Percentiles rank a stretch among this genome's conserved stretches.
These are phyloP conservation scores for Leucozona laternaria DNA, from an alignment of 2,888 invertebrate species.

Conservation along the genomic window DNA sequence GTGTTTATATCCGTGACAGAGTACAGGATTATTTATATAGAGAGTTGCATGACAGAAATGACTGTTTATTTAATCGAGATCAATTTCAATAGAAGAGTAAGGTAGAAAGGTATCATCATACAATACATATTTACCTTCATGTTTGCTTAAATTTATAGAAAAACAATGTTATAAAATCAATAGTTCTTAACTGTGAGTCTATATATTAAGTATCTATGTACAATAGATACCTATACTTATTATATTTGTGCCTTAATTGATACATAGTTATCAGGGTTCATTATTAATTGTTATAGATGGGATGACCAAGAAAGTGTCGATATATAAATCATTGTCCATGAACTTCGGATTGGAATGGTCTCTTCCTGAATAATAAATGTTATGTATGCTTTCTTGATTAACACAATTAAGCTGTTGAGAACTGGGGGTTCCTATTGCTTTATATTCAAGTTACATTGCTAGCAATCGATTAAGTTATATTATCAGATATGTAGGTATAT, in stretches of 20 bases:
- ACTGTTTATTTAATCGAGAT: slow-evolving; percentile 24
- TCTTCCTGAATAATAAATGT: slow-evolving; percentile 35
- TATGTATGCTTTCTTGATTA: slow-evolving; percentile 34
- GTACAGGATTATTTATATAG: no score
- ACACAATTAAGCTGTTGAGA: slow-evolving; percentile 26
- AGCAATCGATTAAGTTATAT: background rate
- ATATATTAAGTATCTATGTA: background rate
- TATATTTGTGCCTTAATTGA: slow-evolving; percentile 5
- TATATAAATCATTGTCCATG: slow-evolving; percentile 1
- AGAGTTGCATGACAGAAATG: slow-evolving; percentile 9
- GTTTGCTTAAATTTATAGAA: background rate
- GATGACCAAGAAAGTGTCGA: slow-evolving; percentile 13
- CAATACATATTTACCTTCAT: background rate
- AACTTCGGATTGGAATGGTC: slow-evolving; percentile 20
- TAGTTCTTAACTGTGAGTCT: background rate
- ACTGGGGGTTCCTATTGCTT: background rate
- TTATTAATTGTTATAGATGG: slow-evolving; percentile 26
- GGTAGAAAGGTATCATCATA: background rate
- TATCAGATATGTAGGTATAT: background rate
- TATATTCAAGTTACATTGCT: slow-evolving; percentile 11
- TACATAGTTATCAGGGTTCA: slow-evolving; percentile 21
- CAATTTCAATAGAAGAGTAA: background rate
- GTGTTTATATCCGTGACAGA: no score
- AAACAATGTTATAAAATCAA: slow-evolving; percentile 10
- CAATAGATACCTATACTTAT: background rate